Evolutionary conservation across 2,113 vertebrate genomes (phyloP).

Genomic region (Chloebia gouldiae): DNA sequence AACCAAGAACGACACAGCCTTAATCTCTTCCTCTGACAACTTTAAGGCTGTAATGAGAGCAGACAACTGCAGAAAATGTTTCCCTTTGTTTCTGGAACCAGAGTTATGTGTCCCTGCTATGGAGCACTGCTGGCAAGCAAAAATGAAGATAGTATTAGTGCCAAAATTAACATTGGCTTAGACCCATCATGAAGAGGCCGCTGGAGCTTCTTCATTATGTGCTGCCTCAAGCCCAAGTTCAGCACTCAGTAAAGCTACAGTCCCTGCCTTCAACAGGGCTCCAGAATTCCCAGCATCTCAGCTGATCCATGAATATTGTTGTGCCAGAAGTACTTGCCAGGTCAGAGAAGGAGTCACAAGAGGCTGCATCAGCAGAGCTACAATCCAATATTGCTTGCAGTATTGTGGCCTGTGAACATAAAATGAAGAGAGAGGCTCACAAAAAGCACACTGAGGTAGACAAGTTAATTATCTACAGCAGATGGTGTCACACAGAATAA

Average conservation of each 20-base stretch:
- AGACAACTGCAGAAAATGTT: constrained; percentile 16
- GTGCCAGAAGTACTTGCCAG: neutral
- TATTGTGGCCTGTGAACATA: neutral
- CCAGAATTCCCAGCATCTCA: neutral
- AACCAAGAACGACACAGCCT: neutral
- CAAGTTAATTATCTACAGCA: neutral
- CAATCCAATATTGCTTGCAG: neutral
- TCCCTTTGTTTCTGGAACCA: constrained; percentile 1
- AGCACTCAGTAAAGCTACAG: neutral
- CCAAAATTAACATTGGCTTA: neutral
- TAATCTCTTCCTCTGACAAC: constrained; percentile 24
- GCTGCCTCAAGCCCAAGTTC: neutral
- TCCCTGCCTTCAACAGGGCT: neutral
- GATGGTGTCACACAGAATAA: neutral
- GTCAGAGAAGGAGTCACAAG: neutral
- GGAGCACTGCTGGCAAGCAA: neutral
- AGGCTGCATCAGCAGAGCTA: neutral
- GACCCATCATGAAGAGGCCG: neutral
- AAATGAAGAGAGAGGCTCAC: neutral
- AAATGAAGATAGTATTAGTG: neutral
- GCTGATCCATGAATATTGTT: neutral
- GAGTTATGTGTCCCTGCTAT: neutral
- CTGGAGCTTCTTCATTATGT: neutral
- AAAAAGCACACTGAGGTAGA: neutral
- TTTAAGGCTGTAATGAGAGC: constrained; percentile 22